Base-by-base conservation (phyloP, 2,888 invertebrate species). In the Trichogramma dendrolimi region DNA sequence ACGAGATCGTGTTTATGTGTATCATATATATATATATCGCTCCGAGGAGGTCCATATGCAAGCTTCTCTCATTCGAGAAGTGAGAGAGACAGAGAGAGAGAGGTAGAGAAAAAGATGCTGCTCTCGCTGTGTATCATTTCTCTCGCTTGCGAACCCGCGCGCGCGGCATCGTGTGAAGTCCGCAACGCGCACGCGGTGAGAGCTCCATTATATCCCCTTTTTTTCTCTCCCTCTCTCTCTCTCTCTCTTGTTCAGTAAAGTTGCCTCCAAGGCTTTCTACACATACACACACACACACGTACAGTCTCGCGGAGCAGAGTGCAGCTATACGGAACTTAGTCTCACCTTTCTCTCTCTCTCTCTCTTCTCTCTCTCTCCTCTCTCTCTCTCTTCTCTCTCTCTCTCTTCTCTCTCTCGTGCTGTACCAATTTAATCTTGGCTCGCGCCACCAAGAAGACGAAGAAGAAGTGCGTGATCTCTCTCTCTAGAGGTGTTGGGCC, bases 131-230 rank as follows among this genome's bases (percentile, higher is more conserved):
- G 74, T 75, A 75, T 76, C 74, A 73, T 74, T 76, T 71, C 72
- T 71, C 68, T 64, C 68, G 71, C 70, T 68, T 67, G 68, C 68
- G 64, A 67, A 67, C 67, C 47, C 63, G 52, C 64, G 58, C 70
- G 70, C 73, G 77, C 77, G 78, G 78, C 78, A 71, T 78, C 78
- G 78, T 78, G 78, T 78, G 78, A 78, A 78, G 78, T 78, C 78
- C 75, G 67, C 68, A 72, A 52, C 49, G 56, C 43, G 57, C 61
- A 40, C 54, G 57, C 43, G 71, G 71, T 27, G 27, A 27, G 27
- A 74, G 73, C 74, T 64, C 74, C 74, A 78, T 78, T 78, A 78
- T 77, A 75, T 75, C 72, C 75, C 73, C 73, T 73, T 71, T 71
- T 63, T 62, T 44, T 58, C 67, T 63, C 65, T 53, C 68, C 46